A percentile compares a stretch with the other conserved stretches of the same genome.
phyloP scores from a whole-genome alignment of 2,888 invertebrate genomes.

The Metallyticus violacea region DNA sequence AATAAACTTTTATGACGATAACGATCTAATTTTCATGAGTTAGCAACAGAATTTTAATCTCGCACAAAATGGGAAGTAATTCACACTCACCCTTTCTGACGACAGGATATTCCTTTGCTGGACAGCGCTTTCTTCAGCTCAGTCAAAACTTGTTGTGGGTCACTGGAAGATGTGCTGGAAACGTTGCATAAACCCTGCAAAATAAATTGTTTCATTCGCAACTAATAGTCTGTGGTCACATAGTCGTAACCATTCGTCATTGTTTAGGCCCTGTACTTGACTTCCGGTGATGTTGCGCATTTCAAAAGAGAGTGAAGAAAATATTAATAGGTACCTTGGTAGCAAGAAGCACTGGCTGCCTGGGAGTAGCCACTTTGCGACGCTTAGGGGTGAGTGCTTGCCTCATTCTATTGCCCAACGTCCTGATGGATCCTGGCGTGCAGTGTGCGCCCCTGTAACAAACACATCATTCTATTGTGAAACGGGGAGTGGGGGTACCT shows the following conservation, averaged over 20 bases:
- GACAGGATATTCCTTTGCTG: constrained; percentile 60
- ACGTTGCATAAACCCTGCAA: constrained; percentile 66
- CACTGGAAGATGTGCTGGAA: constrained; percentile 63
- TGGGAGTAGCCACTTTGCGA: constrained; percentile 41
- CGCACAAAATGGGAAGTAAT: background rate
- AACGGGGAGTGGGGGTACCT: no score
- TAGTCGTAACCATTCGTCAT: no score
- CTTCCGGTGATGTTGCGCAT: no score
- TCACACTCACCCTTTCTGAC: constrained; percentile 58
- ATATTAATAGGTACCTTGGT: constrained; percentile 14
- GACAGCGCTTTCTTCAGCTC: constrained; percentile 59
- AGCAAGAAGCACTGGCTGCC: constrained; percentile 32
- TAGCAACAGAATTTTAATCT: background rate
- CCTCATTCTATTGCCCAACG: constrained; percentile 52
- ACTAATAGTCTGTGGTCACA: no score
- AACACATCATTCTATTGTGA: no score
- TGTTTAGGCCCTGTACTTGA: no score
- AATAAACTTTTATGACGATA: no score
- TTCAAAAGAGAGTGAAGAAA: no score
- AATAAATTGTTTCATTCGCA: no score
- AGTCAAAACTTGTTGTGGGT: constrained; percentile 61
- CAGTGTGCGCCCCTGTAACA: background rate
- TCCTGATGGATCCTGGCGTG: background rate
- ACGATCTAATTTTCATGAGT: background rate
- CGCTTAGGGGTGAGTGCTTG: constrained; percentile 63